These are phyloP conservation scores for Drosophila ananassae DNA, from an alignment of 1,140 invertebrate species.

Conservation along the genomic window DNA sequence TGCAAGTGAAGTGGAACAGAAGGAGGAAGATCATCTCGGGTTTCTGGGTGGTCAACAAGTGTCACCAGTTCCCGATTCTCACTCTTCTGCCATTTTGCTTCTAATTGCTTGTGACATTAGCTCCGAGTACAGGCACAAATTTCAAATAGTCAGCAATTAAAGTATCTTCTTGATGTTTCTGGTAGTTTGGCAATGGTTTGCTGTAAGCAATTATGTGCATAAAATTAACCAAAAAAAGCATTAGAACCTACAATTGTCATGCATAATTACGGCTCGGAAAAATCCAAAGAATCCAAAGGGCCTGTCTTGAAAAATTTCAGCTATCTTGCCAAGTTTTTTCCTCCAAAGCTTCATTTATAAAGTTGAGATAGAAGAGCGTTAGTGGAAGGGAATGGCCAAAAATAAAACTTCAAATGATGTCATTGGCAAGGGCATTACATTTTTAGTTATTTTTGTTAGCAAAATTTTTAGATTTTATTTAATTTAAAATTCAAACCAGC, in stretches of 20 bases:
- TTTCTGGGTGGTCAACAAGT: conserved; percentile 56
- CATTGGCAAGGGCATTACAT: conserved; percentile 36
- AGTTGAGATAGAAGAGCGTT: conserved; percentile 13
- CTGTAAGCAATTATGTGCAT: conserved; percentile 73
- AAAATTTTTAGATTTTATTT: no score
- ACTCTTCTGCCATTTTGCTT: conserved; percentile 58
- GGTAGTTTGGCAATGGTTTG: conserved; percentile 57
- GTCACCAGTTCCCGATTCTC: conserved; percentile 31
- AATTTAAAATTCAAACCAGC: no score
- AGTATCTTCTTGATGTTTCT: conserved; percentile 43
- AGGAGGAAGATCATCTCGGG: conserved; percentile 38
- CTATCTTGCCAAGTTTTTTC: conserved; percentile 28
- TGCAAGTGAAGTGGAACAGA: background rate
- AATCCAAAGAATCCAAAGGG: conserved; percentile 50
- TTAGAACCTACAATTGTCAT: conserved; percentile 62
- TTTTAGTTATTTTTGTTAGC: conserved; percentile 13
- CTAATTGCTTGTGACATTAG: conserved; percentile 75
- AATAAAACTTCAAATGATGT: conserved; percentile 33
- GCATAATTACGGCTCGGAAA: conserved; percentile 71
- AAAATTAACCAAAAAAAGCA: conserved; percentile 64
- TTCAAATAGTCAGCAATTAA: conserved; percentile 77
- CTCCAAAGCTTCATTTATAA: conserved; percentile 6
- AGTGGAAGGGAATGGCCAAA: conserved; percentile 24
- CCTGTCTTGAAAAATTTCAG: conserved; percentile 1
- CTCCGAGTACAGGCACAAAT: conserved; percentile 50